A percentile compares a stretch with the other conserved stretches of the same genome.
Evolutionary conservation across 2,888 invertebrate genomes (phyloP).

Genomic region (Papilio elwesi): DNA sequence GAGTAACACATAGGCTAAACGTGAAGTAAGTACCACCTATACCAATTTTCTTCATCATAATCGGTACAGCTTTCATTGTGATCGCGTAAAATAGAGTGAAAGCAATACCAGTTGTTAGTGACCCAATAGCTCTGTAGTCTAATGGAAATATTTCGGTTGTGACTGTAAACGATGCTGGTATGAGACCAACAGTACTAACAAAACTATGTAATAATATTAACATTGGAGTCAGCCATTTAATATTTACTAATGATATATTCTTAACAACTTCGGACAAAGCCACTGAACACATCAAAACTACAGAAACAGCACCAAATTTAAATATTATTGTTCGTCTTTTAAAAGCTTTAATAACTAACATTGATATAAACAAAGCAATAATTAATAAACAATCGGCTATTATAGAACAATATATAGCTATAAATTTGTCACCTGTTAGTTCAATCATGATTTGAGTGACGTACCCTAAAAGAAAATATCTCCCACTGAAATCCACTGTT

Average conservation of each 20-base stretch:
- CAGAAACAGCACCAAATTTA: conserved; percentile 47
- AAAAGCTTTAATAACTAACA: conserved; percentile 49
- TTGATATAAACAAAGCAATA: conserved; percentile 49
- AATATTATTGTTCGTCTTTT: conserved; percentile 55
- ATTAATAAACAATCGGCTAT: conserved; percentile 52
- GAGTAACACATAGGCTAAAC: conserved; percentile 48
- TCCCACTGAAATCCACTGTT: conserved; percentile 54
- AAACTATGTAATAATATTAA: conserved; percentile 53
- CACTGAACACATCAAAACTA: conserved; percentile 51
- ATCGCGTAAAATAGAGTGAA: conserved; percentile 51
- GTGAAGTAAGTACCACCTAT: conserved; percentile 52
- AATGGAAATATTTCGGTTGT: conserved; percentile 57
- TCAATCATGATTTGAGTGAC: conserved; percentile 54
- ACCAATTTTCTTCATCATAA: conserved; percentile 51
- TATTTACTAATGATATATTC: conserved; percentile 31
- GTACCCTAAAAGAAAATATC: conserved; percentile 55
- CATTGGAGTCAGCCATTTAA: conserved; percentile 51
- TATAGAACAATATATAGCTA: conserved; percentile 54
- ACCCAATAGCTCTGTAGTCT: conserved; percentile 55
- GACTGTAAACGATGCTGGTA: conserved; percentile 51
- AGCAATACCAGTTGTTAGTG: conserved; percentile 50
- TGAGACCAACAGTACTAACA: conserved; percentile 47
- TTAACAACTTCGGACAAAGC: conserved; percentile 50
- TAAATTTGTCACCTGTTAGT: conserved; percentile 49
- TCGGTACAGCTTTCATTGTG: conserved; percentile 53